phyloP scores from a whole-genome alignment of 2,113 vertebrate species.

The Lichenostomus cassidix region DNA sequence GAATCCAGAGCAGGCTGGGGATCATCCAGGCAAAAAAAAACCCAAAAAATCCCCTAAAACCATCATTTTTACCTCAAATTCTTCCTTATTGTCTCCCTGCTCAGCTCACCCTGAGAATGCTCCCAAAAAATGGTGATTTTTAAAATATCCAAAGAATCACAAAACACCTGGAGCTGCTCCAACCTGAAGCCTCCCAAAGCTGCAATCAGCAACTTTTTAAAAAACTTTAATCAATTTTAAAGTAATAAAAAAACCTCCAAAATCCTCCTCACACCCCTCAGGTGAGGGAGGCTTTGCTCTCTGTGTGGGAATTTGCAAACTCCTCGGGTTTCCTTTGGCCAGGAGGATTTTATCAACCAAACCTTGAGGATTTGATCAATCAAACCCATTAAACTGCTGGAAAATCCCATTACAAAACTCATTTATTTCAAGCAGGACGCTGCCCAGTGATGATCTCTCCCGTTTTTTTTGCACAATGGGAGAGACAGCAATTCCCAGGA shows the following conservation, averaged over 20 bases:
- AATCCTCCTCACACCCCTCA: background rate
- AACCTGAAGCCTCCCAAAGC: background rate
- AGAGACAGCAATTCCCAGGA: too few relatives aligned
- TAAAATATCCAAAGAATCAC: background rate
- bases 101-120: rapidly evolving
- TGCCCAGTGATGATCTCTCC: too few relatives aligned
- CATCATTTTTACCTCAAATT: background rate
- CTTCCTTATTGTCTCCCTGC: background rate
- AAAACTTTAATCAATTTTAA: too few relatives aligned
- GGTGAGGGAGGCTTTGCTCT: background rate
- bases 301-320: background rate
- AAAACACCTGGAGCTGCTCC: background rate
- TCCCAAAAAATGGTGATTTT: background rate
- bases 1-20: background rate
- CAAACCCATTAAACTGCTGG: background rate
- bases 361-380: background rate
- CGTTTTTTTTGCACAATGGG: too few relatives aligned
- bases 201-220: background rate
- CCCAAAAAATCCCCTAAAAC: background rate
- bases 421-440: too few relatives aligned
- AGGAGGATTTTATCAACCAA: background rate
- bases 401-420: background rate
- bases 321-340: background rate
- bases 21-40: background rate
- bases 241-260: background rate